Evolutionary conservation across 2,888 invertebrate genomes (phyloP), one percentile per base, ranked within the genome.

Genomic region (Erebia palarica): DNA sequence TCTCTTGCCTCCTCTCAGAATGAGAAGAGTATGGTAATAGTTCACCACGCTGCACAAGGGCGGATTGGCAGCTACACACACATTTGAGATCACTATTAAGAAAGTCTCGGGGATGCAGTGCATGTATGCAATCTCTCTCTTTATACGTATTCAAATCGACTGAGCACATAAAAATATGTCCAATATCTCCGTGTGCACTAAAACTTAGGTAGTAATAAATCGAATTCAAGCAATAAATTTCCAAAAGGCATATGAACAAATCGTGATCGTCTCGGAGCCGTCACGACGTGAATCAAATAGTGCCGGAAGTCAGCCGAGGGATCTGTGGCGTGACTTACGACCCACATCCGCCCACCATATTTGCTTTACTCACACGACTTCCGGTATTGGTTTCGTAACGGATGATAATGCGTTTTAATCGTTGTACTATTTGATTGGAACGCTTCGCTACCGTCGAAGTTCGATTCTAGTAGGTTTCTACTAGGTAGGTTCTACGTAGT

Each of bases 281-380:
- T 78, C 77, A 78, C 71, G 77, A 79, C 81, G 80, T 81, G 82
- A 81, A 81, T 80, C 82, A 78, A 81, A 78, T 57, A 79, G 79
- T 80, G 75, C 86, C 86, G 91, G 90, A 90, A 86, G 86, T 80
- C 80, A 78, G 76, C 80, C 82, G 85, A 84, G 86, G 81, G 81
- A 81, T 85, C 85, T 84, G 85, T 80, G 88, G 90, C 90, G 89
- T 91, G 90, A 92, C 90, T 90, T 91, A 92, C 91, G 90, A 86
- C 81, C 87, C 86, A 82, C 91, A 84, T 91, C 91, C 91, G 89
- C 78, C 81, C 80, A 85, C 90, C 90, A 90, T 91, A 90, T 91
- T 91, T 91, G 88, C 90, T 86, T 87, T 87, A 86, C 86, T 88
- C 85, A 84, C 82, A 82, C 84, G 80, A 77, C 78, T 77, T 79